Evolutionary conservation across 2,113 vertebrate species (phyloP), one percentile per base, ranked within the genome.

Genomic region (Tachycineta bicolor): DNA sequence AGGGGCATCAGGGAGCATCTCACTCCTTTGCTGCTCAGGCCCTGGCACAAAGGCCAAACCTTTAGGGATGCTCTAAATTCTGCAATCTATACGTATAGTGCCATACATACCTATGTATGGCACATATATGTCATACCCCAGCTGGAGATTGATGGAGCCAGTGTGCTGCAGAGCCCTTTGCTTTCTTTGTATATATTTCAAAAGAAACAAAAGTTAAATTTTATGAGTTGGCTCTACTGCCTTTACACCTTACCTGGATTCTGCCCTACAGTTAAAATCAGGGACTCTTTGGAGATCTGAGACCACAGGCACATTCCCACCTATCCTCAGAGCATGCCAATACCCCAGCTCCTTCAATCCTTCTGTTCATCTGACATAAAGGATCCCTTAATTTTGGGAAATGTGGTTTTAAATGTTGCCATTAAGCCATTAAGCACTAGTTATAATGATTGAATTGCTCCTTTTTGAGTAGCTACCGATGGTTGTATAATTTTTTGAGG

Each of bases 11-110:
- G 60, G 81, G 81, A 89, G 34, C 65, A 49, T 86, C 89, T 84
- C 81, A 81, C 14, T 74, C 50, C 68, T 91, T 89, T 89, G 64
- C 77, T 58, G 60, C 64, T 89, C 91, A 86, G 79, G 76, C 71
- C 89, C 65, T 0, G 0, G 50, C 79, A 83, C 43, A 83, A 91
- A 83, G 63, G 63, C 73, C 73, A 89, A 53, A 64, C 39, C 34
- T 67, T 92, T 89, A 94, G 91, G 87, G 89, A 70, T 1, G 24
- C 18, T 78, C 60, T 96, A 92, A 95, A 96, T 92, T 94, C 89
- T 76, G 63, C 86, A 64, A 76, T 49, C 34, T 56, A 74, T 96
- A 87, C 56, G 87, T 95, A 83, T 62, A 89, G 87, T 95, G 91
- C 83, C 94, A 89, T 86, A 90, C 73, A 94, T 92, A 90, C 73